phyloP scores from a whole-genome alignment of 1,140 invertebrate genomes.

The Harlomillsia oculata region DNA sequence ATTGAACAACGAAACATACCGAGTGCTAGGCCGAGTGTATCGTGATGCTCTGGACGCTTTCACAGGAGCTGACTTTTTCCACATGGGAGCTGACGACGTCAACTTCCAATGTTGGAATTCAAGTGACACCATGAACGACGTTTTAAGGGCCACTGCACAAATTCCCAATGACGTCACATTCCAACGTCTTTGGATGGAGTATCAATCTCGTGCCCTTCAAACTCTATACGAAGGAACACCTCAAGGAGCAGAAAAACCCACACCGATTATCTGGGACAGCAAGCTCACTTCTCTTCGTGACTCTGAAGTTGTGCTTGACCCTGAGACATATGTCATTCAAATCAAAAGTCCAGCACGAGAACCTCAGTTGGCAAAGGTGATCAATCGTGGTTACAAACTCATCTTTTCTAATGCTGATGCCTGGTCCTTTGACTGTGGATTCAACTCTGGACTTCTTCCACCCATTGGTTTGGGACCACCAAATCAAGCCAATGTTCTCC shows the following conservation, averaged over 20 bases:
- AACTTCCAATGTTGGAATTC: slow-evolving; percentile 68
- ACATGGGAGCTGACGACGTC: slow-evolving; percentile 83
- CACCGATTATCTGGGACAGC: slow-evolving; percentile 36
- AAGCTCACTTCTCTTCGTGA: slow-evolving; percentile 33
- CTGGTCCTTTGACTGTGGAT: slow-evolving; percentile 35
- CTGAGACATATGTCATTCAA: slow-evolving; percentile 64
- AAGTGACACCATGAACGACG: slow-evolving; percentile 48
- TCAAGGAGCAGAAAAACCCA: slow-evolving; percentile 25
- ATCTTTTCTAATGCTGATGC: slow-evolving; percentile 38
- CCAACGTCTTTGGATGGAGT: slow-evolving; percentile 36
- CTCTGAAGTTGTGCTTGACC: slow-evolving; percentile 47
- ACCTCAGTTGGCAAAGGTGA: slow-evolving; percentile 33
- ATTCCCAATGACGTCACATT: slow-evolving; percentile 36
- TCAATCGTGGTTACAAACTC: slow-evolving; percentile 35
- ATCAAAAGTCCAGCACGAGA: slow-evolving; percentile 47
- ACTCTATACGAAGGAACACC: slow-evolving; percentile 31
- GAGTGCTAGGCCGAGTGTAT: slow-evolving; percentile 32
- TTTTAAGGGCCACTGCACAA: slow-evolving; percentile 34
- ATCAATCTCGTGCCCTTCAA: slow-evolving; percentile 34
- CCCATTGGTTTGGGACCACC: slow-evolving; percentile 31
- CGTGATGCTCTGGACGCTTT: slow-evolving; percentile 34
- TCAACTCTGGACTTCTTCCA: slow-evolving; percentile 43
- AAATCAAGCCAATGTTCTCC: slow-evolving; percentile 22
- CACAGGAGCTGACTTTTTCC: slow-evolving; percentile 59
- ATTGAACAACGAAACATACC: slow-evolving; percentile 39